phyloP scores from a whole-genome alignment of 2,888 invertebrate genomes.

The Empis livida region DNA sequence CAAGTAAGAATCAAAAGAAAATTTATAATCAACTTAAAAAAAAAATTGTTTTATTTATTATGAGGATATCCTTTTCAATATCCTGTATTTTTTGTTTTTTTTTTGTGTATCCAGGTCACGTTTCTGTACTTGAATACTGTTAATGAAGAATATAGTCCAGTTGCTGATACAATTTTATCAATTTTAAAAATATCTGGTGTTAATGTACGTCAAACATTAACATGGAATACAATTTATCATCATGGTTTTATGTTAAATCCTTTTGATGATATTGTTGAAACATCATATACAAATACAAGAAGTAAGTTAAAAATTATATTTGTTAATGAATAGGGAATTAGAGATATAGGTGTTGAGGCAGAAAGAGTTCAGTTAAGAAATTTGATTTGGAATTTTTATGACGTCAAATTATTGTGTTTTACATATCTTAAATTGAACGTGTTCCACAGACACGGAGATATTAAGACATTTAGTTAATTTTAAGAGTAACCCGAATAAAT shows the following conservation, averaged over 20 bases:
- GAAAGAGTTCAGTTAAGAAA: no score
- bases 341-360: no score
- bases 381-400: no score
- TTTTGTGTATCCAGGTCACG: conserved; percentile 58
- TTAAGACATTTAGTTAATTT: no score
- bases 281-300: conserved; percentile 74
- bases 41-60: no score
- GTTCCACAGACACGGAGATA: no score
- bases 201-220: conserved; percentile 47
- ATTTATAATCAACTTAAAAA: no score
- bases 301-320: conserved; percentile 50
- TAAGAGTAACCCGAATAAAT: no score
- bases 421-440: no score
- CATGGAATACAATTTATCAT: conserved; percentile 63
- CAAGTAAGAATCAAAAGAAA: conserved; percentile 45
- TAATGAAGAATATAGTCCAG: conserved; percentile 59
- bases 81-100: no score
- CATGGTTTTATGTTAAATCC: conserved; percentile 76
- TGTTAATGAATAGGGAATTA: background rate
- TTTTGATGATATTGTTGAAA: conserved; percentile 66
- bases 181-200: conserved; percentile 60
- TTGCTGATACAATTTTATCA: conserved; percentile 64
- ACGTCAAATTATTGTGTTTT: no score
- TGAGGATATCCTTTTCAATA: background rate
- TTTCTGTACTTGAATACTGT: conserved; percentile 71